These are phyloP conservation scores for Salminus brasiliensis DNA, from an alignment of 2,113 vertebrate genomes.

Conservation along the genomic window DNA sequence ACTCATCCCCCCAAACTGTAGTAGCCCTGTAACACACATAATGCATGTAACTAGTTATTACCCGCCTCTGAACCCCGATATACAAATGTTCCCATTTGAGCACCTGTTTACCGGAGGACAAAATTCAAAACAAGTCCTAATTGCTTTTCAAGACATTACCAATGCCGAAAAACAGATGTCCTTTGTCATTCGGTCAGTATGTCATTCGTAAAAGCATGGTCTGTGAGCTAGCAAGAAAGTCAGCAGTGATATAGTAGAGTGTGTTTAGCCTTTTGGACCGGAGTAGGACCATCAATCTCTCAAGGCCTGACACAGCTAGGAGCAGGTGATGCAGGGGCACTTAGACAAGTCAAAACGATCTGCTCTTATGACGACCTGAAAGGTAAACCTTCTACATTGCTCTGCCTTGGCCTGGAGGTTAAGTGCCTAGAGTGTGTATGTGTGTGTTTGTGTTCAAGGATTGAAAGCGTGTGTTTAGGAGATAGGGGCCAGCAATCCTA, in stretches of 20 bases:
- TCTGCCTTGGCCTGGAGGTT: constrained; percentile 32
- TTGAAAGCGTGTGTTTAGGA: constrained; percentile 42
- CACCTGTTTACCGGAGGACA: background rate
- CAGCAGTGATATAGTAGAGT: background rate
- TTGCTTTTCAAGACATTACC: background rate
- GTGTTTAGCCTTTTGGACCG: constrained; percentile 26
- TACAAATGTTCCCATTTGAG: background rate
- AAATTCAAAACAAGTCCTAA: background rate
- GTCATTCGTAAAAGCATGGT: background rate
- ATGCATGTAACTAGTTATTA: background rate
- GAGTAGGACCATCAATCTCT: constrained; percentile 21
- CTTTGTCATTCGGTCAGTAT: background rate
- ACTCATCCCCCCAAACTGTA: no score
- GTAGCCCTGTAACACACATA: no score
- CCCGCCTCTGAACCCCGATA: background rate
- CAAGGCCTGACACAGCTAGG: constrained; percentile 29
- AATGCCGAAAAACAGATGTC: background rate
- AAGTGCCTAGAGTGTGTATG: constrained; percentile 2
- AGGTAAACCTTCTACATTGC: constrained; percentile 41
- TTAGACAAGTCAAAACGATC: constrained; percentile 49
- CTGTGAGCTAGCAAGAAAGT: background rate
- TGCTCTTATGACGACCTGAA: constrained; percentile 41
- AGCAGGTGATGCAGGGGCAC: constrained; percentile 31
- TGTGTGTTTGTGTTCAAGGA: constrained; percentile 46
- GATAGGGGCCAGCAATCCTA: constrained; percentile 37